Conservation (phyloP, 2,113 vertebrate genomes). For the Corythornis cristatus region DNA sequence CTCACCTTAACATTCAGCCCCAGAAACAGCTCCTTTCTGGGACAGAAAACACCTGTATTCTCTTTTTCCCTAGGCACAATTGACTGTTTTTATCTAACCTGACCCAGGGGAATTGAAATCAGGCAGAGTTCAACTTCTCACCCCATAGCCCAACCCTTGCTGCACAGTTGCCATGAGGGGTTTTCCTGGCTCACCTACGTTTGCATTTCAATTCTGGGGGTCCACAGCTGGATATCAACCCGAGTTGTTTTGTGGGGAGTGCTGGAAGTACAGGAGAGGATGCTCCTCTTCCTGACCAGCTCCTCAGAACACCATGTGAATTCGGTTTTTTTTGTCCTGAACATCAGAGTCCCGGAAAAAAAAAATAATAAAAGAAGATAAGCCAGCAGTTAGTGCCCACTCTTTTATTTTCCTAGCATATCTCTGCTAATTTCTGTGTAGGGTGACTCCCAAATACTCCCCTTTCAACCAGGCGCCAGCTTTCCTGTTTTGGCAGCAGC, state of each 20-base stretch:
- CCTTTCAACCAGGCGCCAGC: constrained; percentile 62
- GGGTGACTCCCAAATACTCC: constrained; percentile 67
- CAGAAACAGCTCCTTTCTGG: background rate
- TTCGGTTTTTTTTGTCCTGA: constrained; percentile 19
- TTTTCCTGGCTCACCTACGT: accelerated
- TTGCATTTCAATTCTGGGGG: background rate
- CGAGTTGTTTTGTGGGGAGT: background rate
- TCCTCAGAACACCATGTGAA: constrained; percentile 46
- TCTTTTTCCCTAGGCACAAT: background rate
- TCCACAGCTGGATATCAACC: background rate
- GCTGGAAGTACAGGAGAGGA: background rate
- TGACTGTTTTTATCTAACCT: background rate
- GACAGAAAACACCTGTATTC: background rate
- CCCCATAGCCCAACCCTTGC: background rate
- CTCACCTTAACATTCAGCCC: background rate
- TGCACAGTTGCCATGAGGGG: no score
- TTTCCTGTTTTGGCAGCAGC: constrained; percentile 73
- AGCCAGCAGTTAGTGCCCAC: background rate
- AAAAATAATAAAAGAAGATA: constrained; percentile 59
- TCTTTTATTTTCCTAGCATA: constrained; percentile 67
- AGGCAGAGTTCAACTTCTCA: accelerated
- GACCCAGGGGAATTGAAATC: background rate
- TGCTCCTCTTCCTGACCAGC: background rate
- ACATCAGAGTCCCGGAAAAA: constrained; percentile 49
- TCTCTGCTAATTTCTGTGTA: constrained; percentile 62